Conservation (phyloP, 1,140 invertebrate genomes). For the Hycleus phaleratus region DNA sequence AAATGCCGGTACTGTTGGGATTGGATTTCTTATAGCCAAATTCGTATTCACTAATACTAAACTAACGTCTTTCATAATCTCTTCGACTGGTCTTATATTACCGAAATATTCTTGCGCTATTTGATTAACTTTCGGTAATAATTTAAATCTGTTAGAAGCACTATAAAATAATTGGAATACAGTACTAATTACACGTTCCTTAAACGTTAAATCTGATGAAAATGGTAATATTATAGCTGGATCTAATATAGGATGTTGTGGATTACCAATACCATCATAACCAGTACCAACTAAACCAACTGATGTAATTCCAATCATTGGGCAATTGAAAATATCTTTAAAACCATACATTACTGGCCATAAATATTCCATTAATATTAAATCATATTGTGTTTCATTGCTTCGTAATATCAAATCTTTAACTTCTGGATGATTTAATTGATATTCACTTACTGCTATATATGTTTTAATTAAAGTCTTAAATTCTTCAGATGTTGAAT, state of each 20-base stretch:
- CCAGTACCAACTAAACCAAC: slow-evolving; percentile 5
- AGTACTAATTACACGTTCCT: slow-evolving; percentile 36
- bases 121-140: slow-evolving; percentile 27
- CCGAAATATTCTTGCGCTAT: slow-evolving; percentile 40
- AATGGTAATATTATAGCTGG: slow-evolving; percentile 35
- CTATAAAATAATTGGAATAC: slow-evolving; percentile 8
- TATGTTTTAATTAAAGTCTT: slow-evolving; percentile 8
- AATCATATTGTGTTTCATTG: slow-evolving; percentile 15
- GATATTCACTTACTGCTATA: slow-evolving; percentile 1
- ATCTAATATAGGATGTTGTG: slow-evolving; percentile 41
- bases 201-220: slow-evolving; percentile 35
- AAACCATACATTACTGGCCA: slow-evolving; percentile 19
- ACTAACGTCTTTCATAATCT: slow-evolving; percentile 43
- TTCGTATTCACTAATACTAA: slow-evolving; percentile 47
- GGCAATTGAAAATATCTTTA: slow-evolving; percentile 25
- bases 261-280: slow-evolving; percentile 37
- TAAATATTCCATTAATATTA: slow-evolving; percentile 25
- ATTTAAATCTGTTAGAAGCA: not conserved
- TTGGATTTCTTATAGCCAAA: slow-evolving; percentile 39
- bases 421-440: slow-evolving; percentile 11
- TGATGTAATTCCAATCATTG: slow-evolving; percentile 32
- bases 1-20: slow-evolving; percentile 43
- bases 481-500: slow-evolving; percentile 1
- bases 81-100: slow-evolving; percentile 38
- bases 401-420: slow-evolving; percentile 16